phyloP scores from a whole-genome alignment of 2,113 vertebrate species.

The Cardinalis cardinalis region DNA sequence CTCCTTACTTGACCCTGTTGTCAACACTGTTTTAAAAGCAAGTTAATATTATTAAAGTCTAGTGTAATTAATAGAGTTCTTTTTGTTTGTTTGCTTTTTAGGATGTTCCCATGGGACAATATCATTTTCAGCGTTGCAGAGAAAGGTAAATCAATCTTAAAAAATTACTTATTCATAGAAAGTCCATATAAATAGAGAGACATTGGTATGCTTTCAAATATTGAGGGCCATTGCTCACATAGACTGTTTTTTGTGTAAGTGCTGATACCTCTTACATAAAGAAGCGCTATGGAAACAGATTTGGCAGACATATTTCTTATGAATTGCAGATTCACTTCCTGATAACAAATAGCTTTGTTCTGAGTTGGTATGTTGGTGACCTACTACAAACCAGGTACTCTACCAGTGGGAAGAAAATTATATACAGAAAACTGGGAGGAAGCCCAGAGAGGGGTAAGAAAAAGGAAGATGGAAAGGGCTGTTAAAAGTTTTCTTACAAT shows the following conservation, averaged over 20 bases:
- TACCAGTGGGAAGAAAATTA: neutral
- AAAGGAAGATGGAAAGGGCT: neutral
- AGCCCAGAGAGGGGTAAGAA: neutral
- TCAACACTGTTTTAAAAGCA: neutral
- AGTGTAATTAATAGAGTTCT: neutral
- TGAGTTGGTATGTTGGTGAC: neutral
- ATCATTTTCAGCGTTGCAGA: slow-evolving; percentile 92
- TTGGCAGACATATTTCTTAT: neutral
- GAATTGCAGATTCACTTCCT: neutral
- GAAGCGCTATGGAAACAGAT: neutral
- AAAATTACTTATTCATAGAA: neutral
- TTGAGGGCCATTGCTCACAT: neutral
- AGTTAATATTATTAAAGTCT: neutral
- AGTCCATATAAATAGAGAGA: neutral
- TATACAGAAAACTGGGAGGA: neutral
- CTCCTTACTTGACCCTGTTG: neutral
- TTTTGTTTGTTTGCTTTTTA: slow-evolving; percentile 33
- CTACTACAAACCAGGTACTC: neutral
- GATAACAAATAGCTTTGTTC: neutral
- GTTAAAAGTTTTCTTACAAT: neutral
- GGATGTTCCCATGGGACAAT: slow-evolving; percentile 95
- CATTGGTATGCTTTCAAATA: neutral
- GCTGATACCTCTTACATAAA: neutral
- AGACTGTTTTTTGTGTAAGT: neutral
- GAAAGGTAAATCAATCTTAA: slow-evolving; percentile 81